Evolutionary conservation across 2,888 invertebrate species (phyloP).

Genomic region (Drosophila antonietae): DNA sequence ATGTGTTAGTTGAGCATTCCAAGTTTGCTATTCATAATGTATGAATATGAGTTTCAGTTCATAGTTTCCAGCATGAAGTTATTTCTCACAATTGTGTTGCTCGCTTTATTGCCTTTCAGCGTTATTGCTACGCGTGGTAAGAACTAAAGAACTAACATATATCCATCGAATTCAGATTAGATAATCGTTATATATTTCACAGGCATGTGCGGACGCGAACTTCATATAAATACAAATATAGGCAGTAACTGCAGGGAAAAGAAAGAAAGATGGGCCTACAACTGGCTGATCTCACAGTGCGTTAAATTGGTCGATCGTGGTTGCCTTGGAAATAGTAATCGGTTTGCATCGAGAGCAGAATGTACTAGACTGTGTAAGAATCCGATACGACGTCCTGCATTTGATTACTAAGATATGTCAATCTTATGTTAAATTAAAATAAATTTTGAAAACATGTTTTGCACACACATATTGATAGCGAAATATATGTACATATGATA

Average conservation of each 20-base stretch:
- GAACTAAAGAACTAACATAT: background rate
- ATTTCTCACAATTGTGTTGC: background rate
- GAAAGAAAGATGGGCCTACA: background rate
- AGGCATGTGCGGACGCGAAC: background rate
- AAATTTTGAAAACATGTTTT: too few relatives aligned
- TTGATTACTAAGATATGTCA: background rate
- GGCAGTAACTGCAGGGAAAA: background rate
- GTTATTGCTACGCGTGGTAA: background rate
- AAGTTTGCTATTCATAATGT: background rate
- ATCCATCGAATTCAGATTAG: background rate
- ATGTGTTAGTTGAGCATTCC: background rate
- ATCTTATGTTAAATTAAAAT: background rate
- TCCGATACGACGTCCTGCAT: background rate
- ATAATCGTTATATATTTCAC: background rate
- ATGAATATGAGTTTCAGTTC: background rate
- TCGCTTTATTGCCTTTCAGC: background rate
- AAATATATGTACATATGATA: background rate
- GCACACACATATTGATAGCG: too few relatives aligned
- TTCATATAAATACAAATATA: background rate
- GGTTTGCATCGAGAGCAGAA: background rate
- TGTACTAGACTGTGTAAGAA: background rate
- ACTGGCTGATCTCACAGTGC: background rate
- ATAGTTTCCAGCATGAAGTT: background rate
- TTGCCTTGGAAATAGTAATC: background rate
- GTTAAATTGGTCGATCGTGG: background rate